Percentiles rank a stretch among this genome's conserved stretches.
phyloP scores from a whole-genome alignment of 2,113 vertebrate species.

The Gasterosteus aculeatus region DNA sequence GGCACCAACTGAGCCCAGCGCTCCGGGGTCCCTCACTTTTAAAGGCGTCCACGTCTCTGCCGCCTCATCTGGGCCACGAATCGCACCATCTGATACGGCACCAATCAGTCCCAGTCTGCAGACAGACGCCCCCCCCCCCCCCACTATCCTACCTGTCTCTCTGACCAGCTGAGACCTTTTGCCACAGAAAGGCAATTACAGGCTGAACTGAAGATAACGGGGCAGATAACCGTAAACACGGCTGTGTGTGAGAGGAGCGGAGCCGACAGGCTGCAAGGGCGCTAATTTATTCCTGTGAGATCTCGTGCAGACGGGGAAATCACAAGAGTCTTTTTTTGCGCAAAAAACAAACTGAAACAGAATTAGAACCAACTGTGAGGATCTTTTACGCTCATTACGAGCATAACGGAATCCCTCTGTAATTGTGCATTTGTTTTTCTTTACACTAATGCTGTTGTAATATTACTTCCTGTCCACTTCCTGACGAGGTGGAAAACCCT shows the following conservation, averaged over 20 bases:
- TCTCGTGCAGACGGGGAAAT: background rate
- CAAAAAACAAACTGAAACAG: background rate
- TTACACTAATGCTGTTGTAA: background rate
- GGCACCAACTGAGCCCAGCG: background rate
- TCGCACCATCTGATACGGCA: constrained; percentile 44
- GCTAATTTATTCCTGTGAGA: constrained; percentile 18
- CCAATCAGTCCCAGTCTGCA: constrained; percentile 48
- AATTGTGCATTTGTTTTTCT: background rate
- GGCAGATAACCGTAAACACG: constrained; percentile 29
- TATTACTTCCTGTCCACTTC: constrained; percentile 1
- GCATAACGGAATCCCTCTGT: background rate
- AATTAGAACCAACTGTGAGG: background rate
- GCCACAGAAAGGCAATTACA: constrained; percentile 63
- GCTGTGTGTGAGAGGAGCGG: background rate
- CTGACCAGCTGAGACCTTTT: constrained; percentile 56
- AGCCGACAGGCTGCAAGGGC: constrained; percentile 30
- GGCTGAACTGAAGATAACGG: background rate
- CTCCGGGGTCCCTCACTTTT: background rate
- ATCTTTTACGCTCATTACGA: constrained; percentile 2
- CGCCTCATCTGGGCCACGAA: constrained; percentile 38
- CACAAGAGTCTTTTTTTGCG: background rate
- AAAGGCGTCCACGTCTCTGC: constrained; percentile 22
- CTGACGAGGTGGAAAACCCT: too few relatives aligned
- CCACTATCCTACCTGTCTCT: constrained; percentile 43
- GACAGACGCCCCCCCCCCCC: constrained; percentile 18